Base-by-base conservation (phyloP, 2,888 invertebrate species). In the Eudemis profundana region DNA sequence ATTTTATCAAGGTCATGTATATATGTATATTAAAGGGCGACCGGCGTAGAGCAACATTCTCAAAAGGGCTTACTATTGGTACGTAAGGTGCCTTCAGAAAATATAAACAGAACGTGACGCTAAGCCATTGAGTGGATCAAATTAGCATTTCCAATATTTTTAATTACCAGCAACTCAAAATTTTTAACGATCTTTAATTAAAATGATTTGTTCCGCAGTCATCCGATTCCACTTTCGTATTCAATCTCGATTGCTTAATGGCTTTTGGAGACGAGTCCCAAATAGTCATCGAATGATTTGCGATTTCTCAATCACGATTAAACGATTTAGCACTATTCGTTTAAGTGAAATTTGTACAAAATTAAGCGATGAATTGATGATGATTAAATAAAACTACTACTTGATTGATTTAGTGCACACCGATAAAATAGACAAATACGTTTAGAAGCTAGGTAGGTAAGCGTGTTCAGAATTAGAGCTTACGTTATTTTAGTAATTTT, bases 101-200 rank as follows among this genome's bases (percentile, higher is more conserved):
- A 56, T 46, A 51, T 29, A 59, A 23, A 59, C 36, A 53, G 51
- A 59, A 65, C 59, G 51, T 46, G 46, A 53, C 46, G 8, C n/a
- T 44, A 23, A n/a, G 12, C 14, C 40, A 40, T 53, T 42, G 46
- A 38, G 21, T 36, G 27, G 50, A 46, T 36, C 27, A 51, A 21
- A 51, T 59, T 64, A 59, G 64, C 59, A 59, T 64, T 59, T 64
- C 51, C 57, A 64, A 46, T 51, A 51, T 27, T 51, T 44, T 59
- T 57, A 59, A 64, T 59, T 59, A 27, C 38, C 15, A 42, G 44
- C 36, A 51, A 36, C 50, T 7, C n/a, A 23, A 38, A 27, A 44
- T 21, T 46, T 53, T 44, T 38, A 65, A 46, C 46, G 38, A 60
- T 21, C 65, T 36, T 10, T 40, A 65, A 60, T 57, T 57, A 51